phyloP scores from a whole-genome alignment of 2,888 invertebrate genomes.

The Aproaerema taeniolella region DNA sequence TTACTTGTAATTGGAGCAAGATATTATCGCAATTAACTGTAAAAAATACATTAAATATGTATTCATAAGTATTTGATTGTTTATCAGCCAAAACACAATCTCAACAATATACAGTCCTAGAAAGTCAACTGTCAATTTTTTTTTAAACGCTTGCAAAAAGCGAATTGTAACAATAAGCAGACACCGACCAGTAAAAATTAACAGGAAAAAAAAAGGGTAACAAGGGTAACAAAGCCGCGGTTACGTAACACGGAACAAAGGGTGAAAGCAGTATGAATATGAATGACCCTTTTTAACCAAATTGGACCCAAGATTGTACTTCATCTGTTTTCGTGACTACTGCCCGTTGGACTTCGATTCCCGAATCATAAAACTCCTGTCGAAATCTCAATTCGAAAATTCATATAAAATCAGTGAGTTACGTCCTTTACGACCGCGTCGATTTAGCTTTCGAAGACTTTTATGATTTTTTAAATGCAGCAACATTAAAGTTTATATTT shows the following conservation, averaged over 20 bases:
- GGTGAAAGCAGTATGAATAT: conserved; percentile 67
- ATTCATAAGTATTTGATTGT: no score
- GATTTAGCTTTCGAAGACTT: no score
- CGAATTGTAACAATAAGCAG: conserved; percentile 27
- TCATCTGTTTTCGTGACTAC: neutral
- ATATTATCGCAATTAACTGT: no score
- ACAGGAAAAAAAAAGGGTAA: conserved; percentile 38
- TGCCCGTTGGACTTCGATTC: neutral
- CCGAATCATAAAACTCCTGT: neutral
- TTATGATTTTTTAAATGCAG: no score
- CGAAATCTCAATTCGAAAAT: neutral
- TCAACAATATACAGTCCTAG: no score
- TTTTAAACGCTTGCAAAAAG: no score
- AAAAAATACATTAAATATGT: no score
- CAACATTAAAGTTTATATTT: no score
- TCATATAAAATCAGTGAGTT: neutral
- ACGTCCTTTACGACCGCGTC: no score
- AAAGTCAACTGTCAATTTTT: no score
- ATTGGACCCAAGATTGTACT: conserved; percentile 35
- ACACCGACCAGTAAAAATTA: conserved; percentile 41
- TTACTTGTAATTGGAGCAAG: no score
- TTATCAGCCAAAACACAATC: no score
- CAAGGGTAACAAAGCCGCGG: conserved; percentile 44
- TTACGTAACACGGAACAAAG: conserved; percentile 62
- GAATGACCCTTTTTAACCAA: conserved; percentile 63